phyloP scores from a whole-genome alignment of 1,140 invertebrate species.

The Formica selysi region DNA sequence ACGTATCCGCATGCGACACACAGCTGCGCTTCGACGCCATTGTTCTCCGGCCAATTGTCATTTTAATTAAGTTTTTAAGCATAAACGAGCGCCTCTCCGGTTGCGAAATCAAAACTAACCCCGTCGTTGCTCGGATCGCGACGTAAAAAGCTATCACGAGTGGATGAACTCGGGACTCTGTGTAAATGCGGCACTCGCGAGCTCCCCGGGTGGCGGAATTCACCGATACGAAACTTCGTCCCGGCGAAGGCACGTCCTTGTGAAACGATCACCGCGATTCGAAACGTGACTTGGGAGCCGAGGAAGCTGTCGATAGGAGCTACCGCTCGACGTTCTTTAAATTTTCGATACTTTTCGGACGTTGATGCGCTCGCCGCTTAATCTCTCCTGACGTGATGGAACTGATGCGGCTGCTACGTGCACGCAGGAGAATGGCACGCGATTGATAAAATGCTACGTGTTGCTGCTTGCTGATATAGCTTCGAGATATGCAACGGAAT shows the following conservation, averaged over 20 bases:
- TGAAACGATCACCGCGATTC: conserved; percentile 77
- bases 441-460: not conserved
- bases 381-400: conserved; percentile 32
- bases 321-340: conserved; percentile 62
- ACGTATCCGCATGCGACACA: not conserved
- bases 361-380: conserved; percentile 56
- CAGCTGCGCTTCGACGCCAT: conserved; percentile 17
- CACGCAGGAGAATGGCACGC: conserved; percentile 10
- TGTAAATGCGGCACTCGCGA: conserved; percentile 15
- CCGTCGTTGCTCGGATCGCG: not conserved
- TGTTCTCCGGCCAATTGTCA: conserved; percentile 8
- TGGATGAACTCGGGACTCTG: not conserved
- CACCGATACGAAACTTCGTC: conserved; percentile 47
- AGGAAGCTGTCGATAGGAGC: conserved; percentile 37
- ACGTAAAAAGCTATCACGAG: conserved; percentile 22
- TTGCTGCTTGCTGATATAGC: not conserved
- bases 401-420: conserved; percentile 54
- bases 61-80: conserved; percentile 68
- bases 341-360: conserved; percentile 71
- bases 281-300: conserved; percentile 69
- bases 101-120: not conserved
- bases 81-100: conserved; percentile 53
- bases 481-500: not conserved
- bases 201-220: conserved; percentile 41
- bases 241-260: conserved; percentile 66